These are phyloP conservation scores for Tapirus terrestris DNA, from an alignment of 2,113 vertebrate genomes.

Conservation along the genomic window DNA sequence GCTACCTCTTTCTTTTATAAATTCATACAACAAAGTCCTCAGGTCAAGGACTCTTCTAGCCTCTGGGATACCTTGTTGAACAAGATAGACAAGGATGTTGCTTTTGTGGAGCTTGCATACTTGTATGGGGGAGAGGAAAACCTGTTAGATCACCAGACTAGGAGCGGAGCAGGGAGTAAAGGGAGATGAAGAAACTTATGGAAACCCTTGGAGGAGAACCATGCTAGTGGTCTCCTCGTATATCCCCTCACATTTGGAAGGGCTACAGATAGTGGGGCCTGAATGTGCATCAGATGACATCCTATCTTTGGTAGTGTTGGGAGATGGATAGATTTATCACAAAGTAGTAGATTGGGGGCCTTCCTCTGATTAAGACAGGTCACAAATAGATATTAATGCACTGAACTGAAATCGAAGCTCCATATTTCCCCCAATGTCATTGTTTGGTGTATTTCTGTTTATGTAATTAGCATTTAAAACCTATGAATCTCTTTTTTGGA, in stretches of 20 bases:
- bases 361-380: not conserved
- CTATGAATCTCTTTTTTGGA: not conserved
- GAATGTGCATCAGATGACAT: not conserved
- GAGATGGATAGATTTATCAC: not conserved
- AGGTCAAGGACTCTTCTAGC: not conserved
- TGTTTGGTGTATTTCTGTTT: not conserved
- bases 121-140: not conserved
- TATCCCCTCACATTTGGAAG: not conserved
- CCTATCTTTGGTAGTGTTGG: not conserved
- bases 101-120: not conserved
- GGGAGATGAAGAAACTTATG: not conserved
- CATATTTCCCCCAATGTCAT: not conserved
- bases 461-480: conserved; percentile 20
- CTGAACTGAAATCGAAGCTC: not conserved
- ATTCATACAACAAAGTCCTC: not conserved
- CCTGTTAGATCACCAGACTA: not conserved
- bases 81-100: not conserved
- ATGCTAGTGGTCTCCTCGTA: not conserved
- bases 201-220: not conserved
- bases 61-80: not conserved
- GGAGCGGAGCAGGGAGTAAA: not conserved
- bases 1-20: not conserved
- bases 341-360: not conserved
- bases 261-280: not conserved
- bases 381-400: not conserved